Base-by-base conservation (phyloP, 1,140 invertebrate species). In the Magallana gigas region DNA sequence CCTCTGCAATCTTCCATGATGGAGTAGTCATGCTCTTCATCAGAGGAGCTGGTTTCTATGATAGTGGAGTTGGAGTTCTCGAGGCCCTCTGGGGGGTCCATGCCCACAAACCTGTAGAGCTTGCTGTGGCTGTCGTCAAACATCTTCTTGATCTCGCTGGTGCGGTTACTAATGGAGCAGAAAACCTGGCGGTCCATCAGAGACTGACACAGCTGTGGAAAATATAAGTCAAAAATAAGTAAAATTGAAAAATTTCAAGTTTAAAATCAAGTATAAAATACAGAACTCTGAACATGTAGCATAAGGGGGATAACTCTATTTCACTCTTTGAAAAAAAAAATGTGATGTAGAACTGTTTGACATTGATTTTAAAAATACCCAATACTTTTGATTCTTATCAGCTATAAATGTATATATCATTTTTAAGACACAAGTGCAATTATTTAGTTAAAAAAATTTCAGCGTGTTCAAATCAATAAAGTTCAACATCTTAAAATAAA, bases 71-170 rank as follows among this genome's bases (percentile, higher is more conserved):
- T 83, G 8, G 89, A 90, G 48, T 92, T 89, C n/a, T 90, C 85
- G 36, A 90, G 87, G 29, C 87, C 87, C 12, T 90, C 88, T 4
- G 84, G 85, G 5, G 29, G n/a, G n/a, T 85, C 85, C 18, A 60
- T 64, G 83, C 88, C 91, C 18, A 92, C 62, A 89, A 94, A 94
- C 23, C 91, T 87, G 87, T 94, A 94, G 14, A 93, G 84, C 86
- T 94, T 94, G n/a, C 88, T 86, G 60, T 88, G 89, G 80, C 93
- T 93, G 88, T 94, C 94, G 80, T 94, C 94, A 92, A 94, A 94
- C 0, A 86, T 48, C 9, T 88, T 90, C 82, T 92, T 93, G 8
- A 87, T 85, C 23, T 91, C 88, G 18, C 89, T 87, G 9, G 88
- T 85, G 29, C 91, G 82, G 36, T 62, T 86, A 60, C 91, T 87